Base-by-base conservation (phyloP, 2,797 vertebrate genomes). In the Gobionotothen gibberifrons region DNA sequence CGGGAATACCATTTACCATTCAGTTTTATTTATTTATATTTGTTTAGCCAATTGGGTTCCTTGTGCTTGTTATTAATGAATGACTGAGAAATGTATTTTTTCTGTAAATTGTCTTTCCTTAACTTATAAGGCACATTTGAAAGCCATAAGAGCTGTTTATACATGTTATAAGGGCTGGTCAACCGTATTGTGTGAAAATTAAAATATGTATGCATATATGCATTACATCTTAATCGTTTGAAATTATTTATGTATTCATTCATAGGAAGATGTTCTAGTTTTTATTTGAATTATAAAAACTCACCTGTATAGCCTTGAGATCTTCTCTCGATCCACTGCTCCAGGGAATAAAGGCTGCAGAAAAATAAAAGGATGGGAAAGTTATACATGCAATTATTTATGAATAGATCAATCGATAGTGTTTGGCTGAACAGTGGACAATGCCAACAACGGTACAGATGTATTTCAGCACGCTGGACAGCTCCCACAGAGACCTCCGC, bases 391-490 rank as follows among this genome's bases (percentile, higher is more conserved):
- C 10, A n/a, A 49, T n/a, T 7, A 42, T 49, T 14, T 29, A 6
- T 29, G 29, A 2, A 56, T 40, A 36, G 11, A 70, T 46, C 32
- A 36, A 54, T n/a, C n/a, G 29, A 66, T 17, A 47, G 62, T 46
- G 42, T 36, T 39, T 15, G 44, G n/a, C 11, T 40, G 29, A 36
- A 14, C 19, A 51, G 22, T 4, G 2, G n/a, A 15, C 44, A 17
- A 12, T 21, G 49, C n/a, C 39, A 15, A 9, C 10, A 29, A n/a
- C 49, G 52, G 49, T 29, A 4, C 17, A 44, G 53, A 42, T 60
- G 47, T 17, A 21, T 52, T 93, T 94, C 93, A 94, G 93, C 86
- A 94, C 92, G 52, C 86, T 88, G 93, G 94, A 94, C 89, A 94
- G 94, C 90, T 90, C 87, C 84, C 16, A 0, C 14, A 0, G 36